Conservation (phyloP, 1,140 invertebrate genomes). For the Sweltsa coloradensis region DNA sequence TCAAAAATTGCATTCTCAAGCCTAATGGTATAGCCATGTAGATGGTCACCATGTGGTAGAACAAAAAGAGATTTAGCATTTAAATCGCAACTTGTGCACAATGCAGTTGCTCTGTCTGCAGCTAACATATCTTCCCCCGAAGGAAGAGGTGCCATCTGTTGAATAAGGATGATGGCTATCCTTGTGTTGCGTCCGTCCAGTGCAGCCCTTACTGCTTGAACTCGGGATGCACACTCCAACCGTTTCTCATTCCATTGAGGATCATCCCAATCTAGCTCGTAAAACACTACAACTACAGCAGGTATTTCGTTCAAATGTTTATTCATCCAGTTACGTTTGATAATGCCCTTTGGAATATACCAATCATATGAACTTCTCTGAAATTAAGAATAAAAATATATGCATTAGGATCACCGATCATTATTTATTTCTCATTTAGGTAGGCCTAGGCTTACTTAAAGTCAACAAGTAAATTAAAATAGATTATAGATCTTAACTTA, state of each 20-base stretch:
- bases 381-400: conserved; percentile 17
- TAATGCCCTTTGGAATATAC: conserved; percentile 91
- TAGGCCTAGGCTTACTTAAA: background rate
- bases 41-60: conserved; percentile 76
- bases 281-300: conserved; percentile 86
- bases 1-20: conserved; percentile 90
- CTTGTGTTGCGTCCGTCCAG: conserved; percentile 73
- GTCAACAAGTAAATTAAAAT: conserved; percentile 6
- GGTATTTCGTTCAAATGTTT: conserved; percentile 88
- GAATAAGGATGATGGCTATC: conserved; percentile 80
- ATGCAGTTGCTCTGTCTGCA: conserved; percentile 72
- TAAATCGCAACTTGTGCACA: conserved; percentile 85
- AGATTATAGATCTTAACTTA: conserved; percentile 5
- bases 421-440: background rate
- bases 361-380: conserved; percentile 83
- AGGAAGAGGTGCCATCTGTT: conserved; percentile 60
- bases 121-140: conserved; percentile 67
- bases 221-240: conserved; percentile 77
- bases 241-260: conserved; percentile 85
- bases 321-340: conserved; percentile 90
- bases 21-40: conserved; percentile 63
- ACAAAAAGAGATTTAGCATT: conserved; percentile 87
- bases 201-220: conserved; percentile 68
- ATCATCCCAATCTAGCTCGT: conserved; percentile 96
- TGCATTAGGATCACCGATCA: background rate